A percentile compares a stretch with the other conserved stretches of the same genome.
These are phyloP conservation scores for Drosophila sordidula DNA, from an alignment of 2,888 invertebrate species.

Conservation along the genomic window DNA sequence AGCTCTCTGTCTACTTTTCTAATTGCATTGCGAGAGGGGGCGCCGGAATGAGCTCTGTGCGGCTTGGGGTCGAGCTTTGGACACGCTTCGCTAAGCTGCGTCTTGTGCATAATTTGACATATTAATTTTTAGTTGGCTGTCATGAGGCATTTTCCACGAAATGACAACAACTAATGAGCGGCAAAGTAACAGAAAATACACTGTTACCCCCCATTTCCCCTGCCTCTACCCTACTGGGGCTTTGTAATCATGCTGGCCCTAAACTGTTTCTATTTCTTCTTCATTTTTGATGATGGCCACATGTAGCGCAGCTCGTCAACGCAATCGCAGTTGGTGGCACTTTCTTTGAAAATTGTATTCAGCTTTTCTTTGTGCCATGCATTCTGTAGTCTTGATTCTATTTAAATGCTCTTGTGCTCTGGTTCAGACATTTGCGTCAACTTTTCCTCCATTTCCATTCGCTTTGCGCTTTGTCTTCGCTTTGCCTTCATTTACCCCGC, in stretches of 20 bases:
- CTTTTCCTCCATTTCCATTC: conserved; percentile 50
- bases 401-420: conserved; percentile 42
- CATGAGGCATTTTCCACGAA: conserved; percentile 40
- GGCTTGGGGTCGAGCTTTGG: conserved; percentile 38
- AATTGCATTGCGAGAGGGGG: conserved; percentile 60
- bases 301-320: conserved; percentile 41
- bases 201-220: not conserved
- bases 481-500: conserved; percentile 49
- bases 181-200: conserved; percentile 1
- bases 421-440: conserved; percentile 45
- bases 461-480: conserved; percentile 32
- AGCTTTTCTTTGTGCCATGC: not conserved
- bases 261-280: conserved; percentile 22
- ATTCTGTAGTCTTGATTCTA: conserved; percentile 28
- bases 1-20: conserved; percentile 61
- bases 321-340: conserved; percentile 69
- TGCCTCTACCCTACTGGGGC: not conserved
- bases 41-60: conserved; percentile 6
- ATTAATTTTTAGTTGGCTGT: conserved; percentile 69
- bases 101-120: conserved; percentile 76
- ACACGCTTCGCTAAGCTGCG: conserved; percentile 62
- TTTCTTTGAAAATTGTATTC: conserved; percentile 39
- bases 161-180: conserved; percentile 69
- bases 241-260: conserved; percentile 17
- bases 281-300: conserved; percentile 44